These are phyloP conservation scores for Pyrochroa serraticornis DNA, from an alignment of 2,888 invertebrate genomes.

Conservation along the genomic window DNA sequence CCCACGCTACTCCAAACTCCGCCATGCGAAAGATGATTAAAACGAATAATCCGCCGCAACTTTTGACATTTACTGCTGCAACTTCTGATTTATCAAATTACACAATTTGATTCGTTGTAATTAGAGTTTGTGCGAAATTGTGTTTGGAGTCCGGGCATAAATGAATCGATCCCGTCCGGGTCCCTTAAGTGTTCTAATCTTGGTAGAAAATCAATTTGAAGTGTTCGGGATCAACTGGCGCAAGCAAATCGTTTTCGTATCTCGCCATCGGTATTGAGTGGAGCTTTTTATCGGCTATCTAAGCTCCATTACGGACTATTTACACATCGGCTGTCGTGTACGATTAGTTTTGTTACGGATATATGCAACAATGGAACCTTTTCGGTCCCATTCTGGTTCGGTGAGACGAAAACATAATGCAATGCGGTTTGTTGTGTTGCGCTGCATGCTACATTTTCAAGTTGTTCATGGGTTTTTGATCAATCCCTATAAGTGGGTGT, in stretches of 20 bases:
- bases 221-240: constrained; percentile 40
- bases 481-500: no score
- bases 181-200: constrained; percentile 37
- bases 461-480: no score
- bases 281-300: constrained; percentile 30
- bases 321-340: constrained; percentile 52
- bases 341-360: constrained; percentile 54
- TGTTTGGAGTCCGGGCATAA: neutral
- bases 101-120: neutral
- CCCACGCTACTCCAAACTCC: constrained; percentile 19
- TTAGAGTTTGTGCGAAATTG: neutral
- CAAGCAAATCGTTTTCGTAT: constrained; percentile 24
- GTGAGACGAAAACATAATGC: constrained; percentile 40
- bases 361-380: constrained; percentile 45
- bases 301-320: constrained; percentile 50
- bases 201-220: constrained; percentile 32
- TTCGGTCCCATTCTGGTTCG: constrained; percentile 40
- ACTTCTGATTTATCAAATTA: neutral
- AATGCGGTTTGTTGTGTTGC: constrained; percentile 22
- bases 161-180: no score
- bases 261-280: constrained; percentile 17
- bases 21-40: constrained; percentile 26
- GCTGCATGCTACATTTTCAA: constrained; percentile 11
- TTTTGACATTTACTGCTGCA: neutral
- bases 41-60: constrained; percentile 17